A percentile compares a stretch with the other conserved stretches of the same genome.
These are phyloP conservation scores for Gephyroberyx darwinii DNA, from an alignment of 2,797 vertebrate species.

Conservation along the genomic window DNA sequence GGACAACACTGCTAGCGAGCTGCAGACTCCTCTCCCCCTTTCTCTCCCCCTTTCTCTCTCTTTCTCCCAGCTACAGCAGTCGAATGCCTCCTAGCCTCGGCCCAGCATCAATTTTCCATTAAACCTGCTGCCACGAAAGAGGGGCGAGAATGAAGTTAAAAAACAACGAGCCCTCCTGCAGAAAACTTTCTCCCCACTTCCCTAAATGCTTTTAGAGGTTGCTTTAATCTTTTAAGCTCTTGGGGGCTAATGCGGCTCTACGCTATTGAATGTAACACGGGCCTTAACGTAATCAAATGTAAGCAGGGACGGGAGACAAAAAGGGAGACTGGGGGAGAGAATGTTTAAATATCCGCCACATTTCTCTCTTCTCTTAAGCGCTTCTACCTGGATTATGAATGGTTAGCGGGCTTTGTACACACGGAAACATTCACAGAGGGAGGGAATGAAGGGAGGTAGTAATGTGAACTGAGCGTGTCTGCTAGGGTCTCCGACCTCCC, in stretches of 20 bases:
- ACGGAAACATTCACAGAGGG: background rate
- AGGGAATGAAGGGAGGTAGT: background rate
- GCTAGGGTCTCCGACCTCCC: slow-evolving; percentile 4
- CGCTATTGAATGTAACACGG: slow-evolving; percentile 72
- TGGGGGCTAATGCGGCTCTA: slow-evolving; percentile 78
- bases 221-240: slow-evolving; percentile 88
- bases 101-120: slow-evolving; percentile 81
- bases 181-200: slow-evolving; percentile 78
- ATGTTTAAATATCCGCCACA: slow-evolving; percentile 19
- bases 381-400: slow-evolving; percentile 24
- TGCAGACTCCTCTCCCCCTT: background rate
- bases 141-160: slow-evolving; percentile 21
- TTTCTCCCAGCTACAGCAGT: slow-evolving; percentile 23
- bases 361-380: slow-evolving; percentile 1
- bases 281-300: slow-evolving; percentile 68
- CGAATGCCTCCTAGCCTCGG: slow-evolving; percentile 53
- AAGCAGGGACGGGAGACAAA: slow-evolving; percentile 23
- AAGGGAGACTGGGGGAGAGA: background rate
- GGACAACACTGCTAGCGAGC: too few relatives aligned
- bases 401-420: slow-evolving; percentile 8
- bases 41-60: background rate
- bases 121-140: slow-evolving; percentile 59
- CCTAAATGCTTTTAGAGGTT: slow-evolving; percentile 79
- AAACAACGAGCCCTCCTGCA: slow-evolving; percentile 62
- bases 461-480: slow-evolving; percentile 27